A percentile compares a stretch with the other conserved stretches of the same genome.
Conservation (phyloP, 53 echinoderm and acorn worm genomes). For the Hippasteria phrygiana region DNA sequence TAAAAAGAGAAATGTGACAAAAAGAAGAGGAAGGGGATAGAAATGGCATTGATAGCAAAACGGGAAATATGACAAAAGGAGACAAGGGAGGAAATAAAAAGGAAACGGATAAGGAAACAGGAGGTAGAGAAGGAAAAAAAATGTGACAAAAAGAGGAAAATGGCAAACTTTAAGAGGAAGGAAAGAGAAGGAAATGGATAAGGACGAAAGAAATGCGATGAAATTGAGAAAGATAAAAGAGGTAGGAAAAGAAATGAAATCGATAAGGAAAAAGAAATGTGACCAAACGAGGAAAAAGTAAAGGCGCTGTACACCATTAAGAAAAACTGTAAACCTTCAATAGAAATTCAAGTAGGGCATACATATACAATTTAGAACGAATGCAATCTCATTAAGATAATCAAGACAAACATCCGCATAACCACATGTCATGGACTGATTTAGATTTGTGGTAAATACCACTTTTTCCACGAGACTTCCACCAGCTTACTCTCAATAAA, state of each 20-base stretch:
- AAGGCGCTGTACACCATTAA: background rate
- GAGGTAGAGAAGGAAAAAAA: background rate
- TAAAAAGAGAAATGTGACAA: background rate
- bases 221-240: background rate
- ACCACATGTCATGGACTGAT: too few species aligned
- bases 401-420: too few species aligned
- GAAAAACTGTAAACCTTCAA: background rate
- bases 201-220: background rate
- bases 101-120: background rate
- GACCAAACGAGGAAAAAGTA: background rate
- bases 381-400: too few species aligned
- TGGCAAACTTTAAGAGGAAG: background rate
- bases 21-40: background rate
- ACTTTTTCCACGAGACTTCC: too few species aligned
- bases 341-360: too few species aligned
- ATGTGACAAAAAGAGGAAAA: background rate
- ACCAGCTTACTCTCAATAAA: too few species aligned
- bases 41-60: background rate
- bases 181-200: background rate
- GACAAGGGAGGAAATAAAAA: background rate
- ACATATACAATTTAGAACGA: too few species aligned
- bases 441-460: too few species aligned
- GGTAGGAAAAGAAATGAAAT: background rate
- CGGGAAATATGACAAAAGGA: background rate
- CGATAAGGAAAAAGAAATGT: background rate